A percentile compares a stretch with the other conserved stretches of the same genome.
Conservation (phyloP, 2,797 vertebrate genomes). For the Acipenser oxyrinchus region DNA sequence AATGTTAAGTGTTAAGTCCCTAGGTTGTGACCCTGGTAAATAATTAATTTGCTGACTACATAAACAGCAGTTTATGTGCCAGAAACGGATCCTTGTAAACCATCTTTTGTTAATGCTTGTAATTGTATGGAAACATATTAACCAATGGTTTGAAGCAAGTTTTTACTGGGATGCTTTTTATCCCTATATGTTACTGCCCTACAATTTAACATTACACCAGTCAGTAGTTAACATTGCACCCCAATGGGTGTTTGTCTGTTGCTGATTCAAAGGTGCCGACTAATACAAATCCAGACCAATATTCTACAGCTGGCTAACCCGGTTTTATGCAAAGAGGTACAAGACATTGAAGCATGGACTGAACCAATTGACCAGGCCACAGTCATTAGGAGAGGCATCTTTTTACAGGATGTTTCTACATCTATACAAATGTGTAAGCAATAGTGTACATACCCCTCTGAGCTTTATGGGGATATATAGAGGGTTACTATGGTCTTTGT, state of each 20-base stretch:
- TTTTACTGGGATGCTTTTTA: neutral
- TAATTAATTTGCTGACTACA: slow-evolving; percentile 13
- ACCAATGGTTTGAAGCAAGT: neutral
- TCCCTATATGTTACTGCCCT: neutral
- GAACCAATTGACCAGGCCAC: no score
- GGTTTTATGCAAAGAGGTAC: no score
- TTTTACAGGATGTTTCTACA: neutral
- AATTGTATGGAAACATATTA: neutral
- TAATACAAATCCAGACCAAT: neutral
- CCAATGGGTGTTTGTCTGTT: neutral
- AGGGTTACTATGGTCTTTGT: neutral
- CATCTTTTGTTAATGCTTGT: neutral
- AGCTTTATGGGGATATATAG: neutral
- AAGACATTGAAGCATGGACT: no score
- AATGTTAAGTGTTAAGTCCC: slow-evolving; percentile 8
- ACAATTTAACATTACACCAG: neutral
- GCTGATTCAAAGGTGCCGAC: neutral
- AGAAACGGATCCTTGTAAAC: neutral
- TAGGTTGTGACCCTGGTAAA: slow-evolving; percentile 14
- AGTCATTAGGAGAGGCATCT: neutral
- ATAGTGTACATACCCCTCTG: neutral
- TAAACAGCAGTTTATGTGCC: neutral
- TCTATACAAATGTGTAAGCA: no score
- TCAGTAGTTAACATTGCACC: neutral
- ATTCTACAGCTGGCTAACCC: neutral